Conservation (phyloP, 2,113 vertebrate species). For the Menura novaehollandiae region DNA sequence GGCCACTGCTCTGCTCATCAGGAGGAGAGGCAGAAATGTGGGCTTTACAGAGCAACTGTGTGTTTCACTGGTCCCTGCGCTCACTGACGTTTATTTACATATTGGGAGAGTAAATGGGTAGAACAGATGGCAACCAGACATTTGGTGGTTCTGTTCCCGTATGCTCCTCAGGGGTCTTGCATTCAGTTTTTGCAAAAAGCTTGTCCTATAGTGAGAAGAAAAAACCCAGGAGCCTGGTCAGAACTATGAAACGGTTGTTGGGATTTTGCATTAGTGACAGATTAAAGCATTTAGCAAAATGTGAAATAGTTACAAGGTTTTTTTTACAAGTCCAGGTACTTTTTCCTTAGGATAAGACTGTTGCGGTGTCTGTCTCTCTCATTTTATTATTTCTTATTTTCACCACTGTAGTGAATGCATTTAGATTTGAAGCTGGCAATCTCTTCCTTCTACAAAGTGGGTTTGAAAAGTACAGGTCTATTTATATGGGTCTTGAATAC, state of each 20-base stretch:
- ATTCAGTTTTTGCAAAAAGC: constrained; percentile 69
- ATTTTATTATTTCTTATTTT: not conserved
- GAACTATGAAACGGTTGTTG: constrained; percentile 52
- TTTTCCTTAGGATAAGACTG: not conserved
- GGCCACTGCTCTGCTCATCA: constrained; percentile 69
- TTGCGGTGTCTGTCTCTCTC: not conserved
- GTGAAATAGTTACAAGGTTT: constrained; percentile 60
- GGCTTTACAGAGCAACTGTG: constrained; percentile 71
- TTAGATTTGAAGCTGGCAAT: not conserved
- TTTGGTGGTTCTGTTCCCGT: constrained; percentile 63
- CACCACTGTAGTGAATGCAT: not conserved
- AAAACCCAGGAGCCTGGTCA: constrained; percentile 49
- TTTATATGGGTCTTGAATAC: not conserved
- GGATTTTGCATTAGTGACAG: constrained; percentile 47
- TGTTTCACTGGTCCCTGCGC: constrained; percentile 65
- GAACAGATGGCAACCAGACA: constrained; percentile 83
- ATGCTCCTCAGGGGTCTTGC: constrained; percentile 69
- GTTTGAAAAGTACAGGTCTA: not conserved
- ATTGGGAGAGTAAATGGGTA: constrained; percentile 74
- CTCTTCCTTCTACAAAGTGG: not conserved
- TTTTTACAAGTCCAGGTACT: constrained; percentile 49
- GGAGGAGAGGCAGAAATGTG: constrained; percentile 74
- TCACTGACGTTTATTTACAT: constrained; percentile 79
- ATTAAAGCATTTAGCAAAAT: constrained; percentile 57
- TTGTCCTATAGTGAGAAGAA: constrained; percentile 57